A percentile compares a stretch with the other conserved stretches of the same genome.
phyloP scores from a whole-genome alignment of 1,140 invertebrate genomes.

The Calephelis nemesis region DNA sequence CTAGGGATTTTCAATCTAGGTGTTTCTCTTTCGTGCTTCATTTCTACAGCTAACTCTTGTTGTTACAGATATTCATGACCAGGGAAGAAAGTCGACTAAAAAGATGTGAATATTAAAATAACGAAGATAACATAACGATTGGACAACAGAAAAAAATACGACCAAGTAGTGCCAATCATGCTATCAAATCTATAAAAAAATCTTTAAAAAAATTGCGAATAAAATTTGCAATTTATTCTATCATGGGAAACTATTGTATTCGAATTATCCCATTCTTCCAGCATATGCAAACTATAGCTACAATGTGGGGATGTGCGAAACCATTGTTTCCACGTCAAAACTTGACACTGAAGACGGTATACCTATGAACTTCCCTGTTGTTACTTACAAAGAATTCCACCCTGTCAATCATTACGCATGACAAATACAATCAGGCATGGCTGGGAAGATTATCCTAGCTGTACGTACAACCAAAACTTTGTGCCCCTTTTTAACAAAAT shows the following conservation, averaged over 20 bases:
- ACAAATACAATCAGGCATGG: not conserved
- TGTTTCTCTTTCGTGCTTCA: no score
- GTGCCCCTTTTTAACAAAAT: no score
- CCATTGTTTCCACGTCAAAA: conserved; percentile 21
- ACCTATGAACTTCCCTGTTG: conserved; percentile 21
- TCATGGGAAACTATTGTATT: conserved; percentile 17
- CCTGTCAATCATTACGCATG: conserved; percentile 19
- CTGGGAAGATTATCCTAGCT: conserved; percentile 18
- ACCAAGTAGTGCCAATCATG: no score
- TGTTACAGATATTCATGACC: no score
- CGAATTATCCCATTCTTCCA: conserved; percentile 7
- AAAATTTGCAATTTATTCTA: conserved; percentile 13
- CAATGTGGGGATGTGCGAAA: conserved; percentile 13
- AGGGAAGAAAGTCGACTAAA: no score
- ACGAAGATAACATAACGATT: no score
- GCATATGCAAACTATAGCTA: conserved; percentile 17
- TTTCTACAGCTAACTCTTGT: no score
- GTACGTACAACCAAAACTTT: no score
- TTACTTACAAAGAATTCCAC: conserved; percentile 17
- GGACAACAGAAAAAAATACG: no score
- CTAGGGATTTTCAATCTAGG: no score
- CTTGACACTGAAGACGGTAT: conserved; percentile 20
- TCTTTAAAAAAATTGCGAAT: not conserved
- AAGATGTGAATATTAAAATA: no score
- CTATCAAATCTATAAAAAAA: no score